Evolutionary conservation across 2,888 invertebrate genomes (phyloP), one percentile per base, ranked within the genome.

Genomic region (Drosophila quinaria): DNA sequence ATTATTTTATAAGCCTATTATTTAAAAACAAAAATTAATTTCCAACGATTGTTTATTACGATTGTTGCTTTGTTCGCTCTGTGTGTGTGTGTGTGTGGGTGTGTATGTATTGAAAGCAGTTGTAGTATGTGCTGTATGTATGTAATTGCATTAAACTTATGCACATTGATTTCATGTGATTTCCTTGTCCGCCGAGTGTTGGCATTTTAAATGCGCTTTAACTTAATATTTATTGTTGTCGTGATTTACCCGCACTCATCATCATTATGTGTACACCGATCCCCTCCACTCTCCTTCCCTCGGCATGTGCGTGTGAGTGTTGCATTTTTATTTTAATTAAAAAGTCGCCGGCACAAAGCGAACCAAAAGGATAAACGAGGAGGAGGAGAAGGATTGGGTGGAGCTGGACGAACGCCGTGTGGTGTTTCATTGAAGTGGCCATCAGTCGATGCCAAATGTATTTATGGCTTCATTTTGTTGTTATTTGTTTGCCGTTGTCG

Each of bases 281-380:
- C 19, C 37, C n/a, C 6, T 1, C 17, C 6, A 11, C 39, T 25
- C n/a, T 10, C 4, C 4, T 0, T 4, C 44, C 13, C n/a, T 22
- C 9, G 31, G 6, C 15, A 10, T 64, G 70, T 74, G 75, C 55
- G 74, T 70, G 75, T 78, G 81, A 72, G 78, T 70, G 70, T 74
- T 80, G 81, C 81, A 84, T 87, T 84, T 84, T 84, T 80, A 80
- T 84, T 80, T 84, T 84, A 84, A 84, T 84, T 85, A 84, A 84
- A 83, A 84, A 80, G 78, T 85, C 78, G 78, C 66, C 71, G 70
- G 67, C 81, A 81, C 84, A 84, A 87, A 81, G 81, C 73, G 70
- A 71, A 58, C 61, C 75, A 50, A 78, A 65, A 64, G 74, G 77
- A 67, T 60, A 63, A 15, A 37, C 33, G 19, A 37, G 37, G 19